phyloP scores from a whole-genome alignment of 2,113 vertebrate species.

The Rostratula benghalensis region DNA sequence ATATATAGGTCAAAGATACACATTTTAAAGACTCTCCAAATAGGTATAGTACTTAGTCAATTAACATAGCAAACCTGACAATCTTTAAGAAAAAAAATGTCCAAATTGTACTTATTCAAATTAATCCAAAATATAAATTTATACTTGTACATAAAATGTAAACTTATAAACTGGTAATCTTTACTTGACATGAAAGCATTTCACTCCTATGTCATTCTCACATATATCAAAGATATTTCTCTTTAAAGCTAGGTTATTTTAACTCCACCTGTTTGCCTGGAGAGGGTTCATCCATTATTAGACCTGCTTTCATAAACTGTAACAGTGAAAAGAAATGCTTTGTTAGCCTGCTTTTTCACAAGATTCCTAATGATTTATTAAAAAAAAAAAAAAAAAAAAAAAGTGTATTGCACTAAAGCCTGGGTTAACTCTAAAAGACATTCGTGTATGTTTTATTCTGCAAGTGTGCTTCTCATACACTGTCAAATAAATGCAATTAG shows the following conservation, averaged over 20 bases:
- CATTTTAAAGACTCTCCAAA: not conserved
- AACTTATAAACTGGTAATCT: not conserved
- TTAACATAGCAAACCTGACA: not conserved
- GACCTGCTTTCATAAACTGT: not conserved
- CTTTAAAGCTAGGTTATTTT: not conserved
- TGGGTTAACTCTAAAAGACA: not conserved
- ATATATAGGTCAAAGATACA: not conserved
- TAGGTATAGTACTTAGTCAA: not conserved
- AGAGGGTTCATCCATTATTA: not conserved
- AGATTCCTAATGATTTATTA: not conserved
- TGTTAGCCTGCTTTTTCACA: not conserved
- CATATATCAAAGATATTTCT: not conserved
- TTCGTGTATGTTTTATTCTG: not conserved
- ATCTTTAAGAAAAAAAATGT: not conserved
- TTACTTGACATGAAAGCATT: not conserved
- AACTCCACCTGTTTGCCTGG: not conserved
- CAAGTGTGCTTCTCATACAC: not conserved
- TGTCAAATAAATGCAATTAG: slow-evolving; percentile 16
- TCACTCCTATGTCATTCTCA: not conserved
- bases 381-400: not conserved
- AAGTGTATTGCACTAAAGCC: not conserved
- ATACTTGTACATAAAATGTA: not conserved
- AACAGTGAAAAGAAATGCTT: not conserved
- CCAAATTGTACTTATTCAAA: not conserved
- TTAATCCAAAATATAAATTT: not conserved